Evolutionary conservation across 1,140 invertebrate genomes (phyloP).

Genomic region (Triops cancriformis): DNA sequence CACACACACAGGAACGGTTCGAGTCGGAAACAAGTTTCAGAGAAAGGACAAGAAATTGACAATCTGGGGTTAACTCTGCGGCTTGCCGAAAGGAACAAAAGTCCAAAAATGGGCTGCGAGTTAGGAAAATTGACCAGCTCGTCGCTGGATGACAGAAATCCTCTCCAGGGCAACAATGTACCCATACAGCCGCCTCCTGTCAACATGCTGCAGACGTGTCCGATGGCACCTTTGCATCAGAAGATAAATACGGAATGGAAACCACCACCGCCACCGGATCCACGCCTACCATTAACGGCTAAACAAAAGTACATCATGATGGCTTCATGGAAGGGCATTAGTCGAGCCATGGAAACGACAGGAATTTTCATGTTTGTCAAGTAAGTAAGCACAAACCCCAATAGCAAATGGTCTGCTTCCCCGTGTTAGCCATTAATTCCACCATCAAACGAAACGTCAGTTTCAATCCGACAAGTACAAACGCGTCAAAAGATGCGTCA

Average conservation of each 20-base stretch:
- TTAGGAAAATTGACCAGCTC: neutral
- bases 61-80: neutral
- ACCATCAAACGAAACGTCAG: slow-evolving; percentile 4
- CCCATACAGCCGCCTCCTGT: neutral
- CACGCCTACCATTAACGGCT: slow-evolving; percentile 67
- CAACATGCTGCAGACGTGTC: neutral
- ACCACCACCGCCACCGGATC: slow-evolving; percentile 46
- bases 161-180: neutral
- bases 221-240: neutral
- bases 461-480: neutral
- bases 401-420: neutral
- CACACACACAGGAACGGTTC: no score
- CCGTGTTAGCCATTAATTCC: neutral
- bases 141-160: neutral
- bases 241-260: slow-evolving; percentile 1
- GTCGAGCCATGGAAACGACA: slow-evolving; percentile 73
- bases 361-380: slow-evolving; percentile 83
- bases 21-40: neutral
- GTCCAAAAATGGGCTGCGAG: slow-evolving; percentile 14
- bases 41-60: neutral
- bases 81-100: neutral
- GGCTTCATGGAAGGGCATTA: slow-evolving; percentile 81
- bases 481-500: no score
- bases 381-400: slow-evolving; percentile 49
- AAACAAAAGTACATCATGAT: slow-evolving; percentile 78